Evolutionary conservation across 1,140 invertebrate genomes (phyloP).

Genomic region (Tetraneura akinire): DNA sequence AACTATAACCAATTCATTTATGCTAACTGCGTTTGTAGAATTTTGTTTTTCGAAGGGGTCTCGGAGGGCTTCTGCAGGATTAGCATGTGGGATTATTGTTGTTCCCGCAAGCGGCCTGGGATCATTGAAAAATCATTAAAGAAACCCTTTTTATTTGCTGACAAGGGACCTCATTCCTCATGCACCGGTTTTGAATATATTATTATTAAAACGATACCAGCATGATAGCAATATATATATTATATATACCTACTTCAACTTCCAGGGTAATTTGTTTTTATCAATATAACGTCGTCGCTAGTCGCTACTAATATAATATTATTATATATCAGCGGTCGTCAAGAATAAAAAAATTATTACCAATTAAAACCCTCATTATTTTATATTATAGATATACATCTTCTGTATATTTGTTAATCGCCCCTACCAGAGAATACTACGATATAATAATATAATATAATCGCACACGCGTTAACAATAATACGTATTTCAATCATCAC

Average conservation of each 20-base stretch:
- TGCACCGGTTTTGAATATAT: constrained; percentile 2
- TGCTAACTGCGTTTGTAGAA: neutral
- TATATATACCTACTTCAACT: neutral
- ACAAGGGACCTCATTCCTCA: neutral
- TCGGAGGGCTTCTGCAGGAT: constrained; percentile 24
- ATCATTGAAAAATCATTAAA: constrained; percentile 46
- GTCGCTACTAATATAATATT: neutral
- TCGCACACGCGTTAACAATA: no score
- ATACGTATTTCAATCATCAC: no score
- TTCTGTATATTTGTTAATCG: neutral
- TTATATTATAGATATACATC: neutral
- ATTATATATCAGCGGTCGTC: neutral
- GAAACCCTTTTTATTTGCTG: constrained; percentile 43
- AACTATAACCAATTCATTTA: neutral
- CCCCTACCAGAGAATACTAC: neutral
- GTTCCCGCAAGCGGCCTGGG: neutral
- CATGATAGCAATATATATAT: no score
- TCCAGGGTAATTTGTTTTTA: constrained; percentile 8
- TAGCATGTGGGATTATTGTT: constrained; percentile 45
- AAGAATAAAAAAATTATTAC: constrained; percentile 1
- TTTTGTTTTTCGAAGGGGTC: neutral
- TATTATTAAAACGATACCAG: constrained; percentile 14
- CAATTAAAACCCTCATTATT: constrained; percentile 6
- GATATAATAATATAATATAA: neutral
- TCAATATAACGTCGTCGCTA: no score